These are phyloP conservation scores for Marronus borbonicus DNA, from an alignment of 2,888 invertebrate genomes.

Conservation along the genomic window DNA sequence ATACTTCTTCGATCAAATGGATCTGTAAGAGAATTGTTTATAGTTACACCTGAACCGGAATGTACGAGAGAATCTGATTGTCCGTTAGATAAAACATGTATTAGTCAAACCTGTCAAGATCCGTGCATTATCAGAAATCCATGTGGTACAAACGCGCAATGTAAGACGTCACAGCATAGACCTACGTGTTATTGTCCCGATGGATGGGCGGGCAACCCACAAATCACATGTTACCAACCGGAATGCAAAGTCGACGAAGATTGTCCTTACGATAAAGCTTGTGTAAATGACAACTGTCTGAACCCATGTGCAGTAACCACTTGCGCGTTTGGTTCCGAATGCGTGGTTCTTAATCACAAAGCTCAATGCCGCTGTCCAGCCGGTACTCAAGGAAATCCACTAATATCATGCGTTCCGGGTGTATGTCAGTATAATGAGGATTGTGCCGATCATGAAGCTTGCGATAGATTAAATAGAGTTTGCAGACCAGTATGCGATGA, in stretches of 20 bases:
- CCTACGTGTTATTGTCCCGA: constrained; percentile 89
- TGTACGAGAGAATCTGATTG: constrained; percentile 85
- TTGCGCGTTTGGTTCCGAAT: constrained; percentile 87
- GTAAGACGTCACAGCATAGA: constrained; percentile 83
- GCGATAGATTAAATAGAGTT: constrained; percentile 86
- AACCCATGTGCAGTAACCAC: constrained; percentile 81
- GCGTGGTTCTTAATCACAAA: constrained; percentile 82
- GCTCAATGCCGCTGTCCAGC: constrained; percentile 88
- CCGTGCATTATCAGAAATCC: constrained; percentile 85
- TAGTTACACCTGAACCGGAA: constrained; percentile 74
- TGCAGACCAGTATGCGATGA: constrained; percentile 88
- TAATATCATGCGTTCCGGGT: constrained; percentile 85
- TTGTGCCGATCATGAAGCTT: constrained; percentile 88
- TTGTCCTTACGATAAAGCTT: constrained; percentile 89
- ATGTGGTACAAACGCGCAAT: constrained; percentile 87
- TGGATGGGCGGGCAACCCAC: constrained; percentile 91
- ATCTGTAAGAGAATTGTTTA: constrained; percentile 19
- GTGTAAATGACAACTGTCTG: constrained; percentile 84
- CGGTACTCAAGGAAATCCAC: constrained; percentile 89
- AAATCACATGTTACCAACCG: constrained; percentile 87
- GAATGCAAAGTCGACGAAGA: constrained; percentile 86
- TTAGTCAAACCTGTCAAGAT: constrained; percentile 84
- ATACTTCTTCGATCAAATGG: neutral
- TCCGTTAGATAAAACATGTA: constrained; percentile 83
- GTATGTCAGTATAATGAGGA: constrained; percentile 92